These are phyloP conservation scores for Heliopora coerulea DNA, from an alignment of 92 coral and sea anemone genomes.

Conservation along the genomic window DNA sequence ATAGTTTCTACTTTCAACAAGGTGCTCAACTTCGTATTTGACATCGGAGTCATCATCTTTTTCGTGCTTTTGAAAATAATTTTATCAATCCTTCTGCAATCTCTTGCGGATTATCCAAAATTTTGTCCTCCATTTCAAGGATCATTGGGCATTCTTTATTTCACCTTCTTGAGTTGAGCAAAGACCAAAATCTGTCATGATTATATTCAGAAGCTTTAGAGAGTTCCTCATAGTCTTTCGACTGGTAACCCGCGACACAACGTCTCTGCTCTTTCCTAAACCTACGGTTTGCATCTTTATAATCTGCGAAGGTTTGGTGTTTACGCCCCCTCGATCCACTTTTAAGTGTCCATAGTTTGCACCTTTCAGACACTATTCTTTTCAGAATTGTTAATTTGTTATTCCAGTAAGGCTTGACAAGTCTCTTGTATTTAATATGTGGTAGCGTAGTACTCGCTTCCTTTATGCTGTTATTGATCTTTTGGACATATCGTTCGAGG, in stretches of 20 bases:
- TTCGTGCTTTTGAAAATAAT: background rate
- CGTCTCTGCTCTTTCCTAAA: constrained; percentile 14
- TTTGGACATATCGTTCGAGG: background rate
- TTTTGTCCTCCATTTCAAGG: background rate
- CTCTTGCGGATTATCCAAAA: background rate
- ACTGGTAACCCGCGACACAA: background rate
- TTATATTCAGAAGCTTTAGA: background rate
- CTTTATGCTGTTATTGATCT: background rate
- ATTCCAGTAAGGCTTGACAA: constrained; percentile 25
- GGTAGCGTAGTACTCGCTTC: background rate
- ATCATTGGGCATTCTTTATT: background rate
- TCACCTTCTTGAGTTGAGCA: background rate
- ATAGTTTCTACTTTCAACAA: background rate
- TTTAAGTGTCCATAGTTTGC: background rate
- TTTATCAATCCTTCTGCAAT: background rate
- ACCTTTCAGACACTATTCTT: background rate
- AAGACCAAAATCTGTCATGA: background rate
- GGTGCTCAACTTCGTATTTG: background rate
- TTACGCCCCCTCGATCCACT: background rate
- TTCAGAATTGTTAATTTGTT: background rate
- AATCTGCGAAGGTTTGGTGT: background rate
- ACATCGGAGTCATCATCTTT: background rate
- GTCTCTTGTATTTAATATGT: background rate
- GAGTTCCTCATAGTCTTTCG: background rate
- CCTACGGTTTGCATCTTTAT: background rate